Evolutionary conservation across 2,113 vertebrate genomes (phyloP), one percentile per base, ranked within the genome.

Genomic region (Cynocephalus volans): DNA sequence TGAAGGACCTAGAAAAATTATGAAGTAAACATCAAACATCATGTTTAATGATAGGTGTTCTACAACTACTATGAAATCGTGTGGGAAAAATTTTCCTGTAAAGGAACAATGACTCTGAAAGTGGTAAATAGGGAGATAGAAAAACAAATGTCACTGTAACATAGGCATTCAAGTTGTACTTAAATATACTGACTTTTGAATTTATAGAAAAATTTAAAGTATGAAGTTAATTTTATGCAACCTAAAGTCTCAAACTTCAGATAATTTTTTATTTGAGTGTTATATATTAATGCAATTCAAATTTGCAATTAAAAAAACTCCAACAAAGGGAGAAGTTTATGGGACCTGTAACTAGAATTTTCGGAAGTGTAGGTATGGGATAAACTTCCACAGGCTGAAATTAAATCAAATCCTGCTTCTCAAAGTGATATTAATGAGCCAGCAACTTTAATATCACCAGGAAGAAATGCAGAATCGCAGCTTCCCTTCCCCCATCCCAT

Each of bases 191-290:
- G 60, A 81, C 41, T 95, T 69, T 69, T 36, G 26, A 88, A 80
- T 45, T 84, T 89, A 90, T 11, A 72, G 36, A 91, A 85, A 85
- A 89, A 21, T 14, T 36, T 79, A 48, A 92, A 83, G 24, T 41
- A 62, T 28, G 28, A 79, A 80, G n/a, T 86, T 93, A 36, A 64
- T 75, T 97, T 97, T 65, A 60, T 88, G 12, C 4, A 90, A 73
- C 26, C 52, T 50, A 48, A 79, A 73, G n/a, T 50, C 50, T 88
- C 41, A 91, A 95, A 67, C 8, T 64, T 96, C 62, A 77, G 56
- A 54, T 50, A 56, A 62, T 33, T 62, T 91, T 41, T 41, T 41
- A 41, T 93, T 86, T 92, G 36, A 52, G 18, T 70, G 41, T 26
- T 83, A 60, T 10, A 88, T 56, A 56, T 21, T 81, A 67, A 72